Evolutionary conservation across 2,113 vertebrate genomes (phyloP), one percentile per base, ranked within the genome.

Genomic region (Etheostoma spectabile): DNA sequence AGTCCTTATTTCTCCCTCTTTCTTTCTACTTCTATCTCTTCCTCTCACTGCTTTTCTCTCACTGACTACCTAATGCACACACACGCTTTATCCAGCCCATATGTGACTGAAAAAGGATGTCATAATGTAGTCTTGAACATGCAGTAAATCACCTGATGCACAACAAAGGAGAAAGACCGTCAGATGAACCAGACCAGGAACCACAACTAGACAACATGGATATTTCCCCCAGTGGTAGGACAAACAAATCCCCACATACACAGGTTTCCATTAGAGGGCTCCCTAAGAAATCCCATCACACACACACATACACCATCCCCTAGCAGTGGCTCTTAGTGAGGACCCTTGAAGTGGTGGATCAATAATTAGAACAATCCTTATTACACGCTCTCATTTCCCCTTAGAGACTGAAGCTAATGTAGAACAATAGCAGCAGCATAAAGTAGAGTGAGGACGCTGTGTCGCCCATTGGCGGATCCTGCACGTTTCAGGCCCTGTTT

Each of bases 341-440:
- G 85, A 92, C 88, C 89, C 89, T 90, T 77, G 42, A 83, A 89
- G 88, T 83, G 76, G 63, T 83, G 78, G 87, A 94, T 94, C 91
- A 88, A 93, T 94, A 91, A 93, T 93, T 91, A 92, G 87, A 93
- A 90, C 89, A 90, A 92, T 91, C 91, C 90, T 90, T 91, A 88
- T 92, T 86, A 92, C 90, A 89, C n/a, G 73, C 76, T 91, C 83
- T 89, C 84, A 89, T 91, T 90, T 85, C 84, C 71, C 88, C 79
- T 86, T 69, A 87, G 89, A 79, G 92, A 87, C 82, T 73, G 61
- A 63, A 74, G 86, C 82, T 87, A 86, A 92, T 89, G 88, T 90
- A 78, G 90, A 89, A 89, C 88, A 93, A 88, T 79, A 71, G 83
- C 74, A 60, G 85, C 56, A 19, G 52, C 51, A 52, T 77, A 77